Evolutionary conservation across 2,113 vertebrate genomes (phyloP).

Genomic region (Rissa tridactyla): DNA sequence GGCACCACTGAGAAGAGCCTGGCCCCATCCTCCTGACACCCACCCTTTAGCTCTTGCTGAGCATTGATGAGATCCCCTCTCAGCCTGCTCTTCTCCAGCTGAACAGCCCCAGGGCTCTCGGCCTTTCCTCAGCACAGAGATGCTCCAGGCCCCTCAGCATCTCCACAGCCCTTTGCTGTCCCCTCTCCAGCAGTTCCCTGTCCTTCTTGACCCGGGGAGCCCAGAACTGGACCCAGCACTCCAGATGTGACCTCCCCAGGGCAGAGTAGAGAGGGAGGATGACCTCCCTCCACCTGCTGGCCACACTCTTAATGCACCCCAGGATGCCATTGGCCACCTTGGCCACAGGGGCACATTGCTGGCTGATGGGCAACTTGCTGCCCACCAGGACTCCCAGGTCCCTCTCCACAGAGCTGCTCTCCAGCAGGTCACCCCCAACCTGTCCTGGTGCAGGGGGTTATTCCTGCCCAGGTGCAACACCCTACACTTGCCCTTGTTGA

Average conservation of each 20-base stretch:
- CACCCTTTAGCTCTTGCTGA: not conserved
- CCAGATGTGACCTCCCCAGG: not conserved
- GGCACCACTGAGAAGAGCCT: not conserved
- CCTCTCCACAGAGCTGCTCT: too few species aligned
- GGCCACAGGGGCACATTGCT: too few species aligned
- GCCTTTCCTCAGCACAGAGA: not conserved
- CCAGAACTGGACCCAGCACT: not conserved
- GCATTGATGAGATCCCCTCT: not conserved
- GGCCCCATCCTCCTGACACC: not conserved
- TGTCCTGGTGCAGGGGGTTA: too few species aligned
- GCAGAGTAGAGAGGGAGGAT: too few species aligned
- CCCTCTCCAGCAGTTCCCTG: not conserved
- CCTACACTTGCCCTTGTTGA: too few species aligned
- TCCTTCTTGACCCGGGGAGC: not conserved
- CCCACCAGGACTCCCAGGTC: too few species aligned
- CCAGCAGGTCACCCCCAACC: too few species aligned
- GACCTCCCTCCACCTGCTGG: too few species aligned
- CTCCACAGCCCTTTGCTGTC: not conserved
- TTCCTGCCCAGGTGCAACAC: too few species aligned
- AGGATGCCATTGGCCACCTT: too few species aligned
- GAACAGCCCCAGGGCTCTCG: not conserved
- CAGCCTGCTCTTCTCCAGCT: not conserved
- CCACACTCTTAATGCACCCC: too few species aligned
- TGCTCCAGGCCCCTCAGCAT: not conserved
- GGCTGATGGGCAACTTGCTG: too few species aligned